Evolutionary conservation across 2,888 invertebrate species (phyloP), one percentile per base, ranked within the genome.

Genomic region (Eupithecia subfuscata): DNA sequence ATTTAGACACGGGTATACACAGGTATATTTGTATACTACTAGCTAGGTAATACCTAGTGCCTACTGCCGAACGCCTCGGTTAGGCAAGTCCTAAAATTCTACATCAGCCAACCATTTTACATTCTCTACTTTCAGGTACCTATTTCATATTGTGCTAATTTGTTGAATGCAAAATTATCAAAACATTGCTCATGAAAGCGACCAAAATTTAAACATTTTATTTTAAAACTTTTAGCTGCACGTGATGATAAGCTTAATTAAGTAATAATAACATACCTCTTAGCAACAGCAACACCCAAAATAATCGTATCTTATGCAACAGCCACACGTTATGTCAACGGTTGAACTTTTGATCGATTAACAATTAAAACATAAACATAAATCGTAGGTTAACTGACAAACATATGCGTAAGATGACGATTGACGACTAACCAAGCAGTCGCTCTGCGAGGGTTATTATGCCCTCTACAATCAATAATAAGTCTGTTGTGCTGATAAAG

Each of bases 341-440:
- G 25, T 74, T 77, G 70, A 77, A 75, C 75, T 75, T 40, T 70
- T 75, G 48, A 72, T 70, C 69, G 71, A 69, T 60, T 52, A 48
- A 45, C 45, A 22, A 25, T 12, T 25, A 60, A 52, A 65, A 68
- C 40, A 68, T 67, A 75, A 75, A 74, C 72, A 70, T 72, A 69
- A 72, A 48, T 30, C 63, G 25, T 48, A 73, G 74, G 74, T 75
- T 70, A 74, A 69, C 69, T 73, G 73, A 73, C 79, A 75, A 75
- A 75, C 71, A 77, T 43, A 65, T 18, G 67, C 64, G 70, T 67
- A 68, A 73, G 79, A 79, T 71, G 74, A 79, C 76, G 79, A 88
- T 86, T 86, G 71, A 79, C 76, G 80, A 89, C 87, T 88, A 86
- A 87, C 81, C 65, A 75, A 45, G 78, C 71, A 78, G 80, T 75